phyloP scores from a whole-genome alignment of 30 jellyfish, hydroid and myxozoan species.

The Chrysaora quinquecirrha region DNA sequence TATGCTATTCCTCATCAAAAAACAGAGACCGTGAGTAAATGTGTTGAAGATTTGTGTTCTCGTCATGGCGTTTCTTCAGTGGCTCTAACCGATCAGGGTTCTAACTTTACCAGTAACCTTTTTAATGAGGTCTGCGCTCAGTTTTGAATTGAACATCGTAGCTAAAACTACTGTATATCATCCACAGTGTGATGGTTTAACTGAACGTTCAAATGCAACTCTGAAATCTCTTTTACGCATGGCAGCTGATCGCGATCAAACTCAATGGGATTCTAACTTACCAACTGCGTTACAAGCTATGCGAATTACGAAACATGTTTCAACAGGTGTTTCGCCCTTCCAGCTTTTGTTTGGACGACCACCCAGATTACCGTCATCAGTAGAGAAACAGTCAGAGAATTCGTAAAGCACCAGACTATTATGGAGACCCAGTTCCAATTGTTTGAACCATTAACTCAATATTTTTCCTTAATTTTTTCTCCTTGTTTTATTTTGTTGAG shows the following conservation, averaged over 20 bases:
- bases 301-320: not conserved
- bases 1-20: conserved; percentile 21
- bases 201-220: conserved; percentile 44
- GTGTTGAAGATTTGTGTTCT: conserved; percentile 20
- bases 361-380: conserved; percentile 20
- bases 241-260: conserved; percentile 4
- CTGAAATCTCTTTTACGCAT: not conserved
- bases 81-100: conserved; percentile 37
- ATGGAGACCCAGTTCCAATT: not conserved
- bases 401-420: not conserved
- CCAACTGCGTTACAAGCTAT: not conserved
- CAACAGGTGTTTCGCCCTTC: conserved; percentile 16
- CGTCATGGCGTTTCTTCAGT: conserved; percentile 27
- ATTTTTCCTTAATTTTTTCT: too few species aligned
- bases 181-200: conserved; percentile 33
- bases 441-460: not conserved
- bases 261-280: conserved; percentile 6
- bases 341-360: conserved; percentile 13
- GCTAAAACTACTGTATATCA: conserved; percentile 44
- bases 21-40: not conserved
- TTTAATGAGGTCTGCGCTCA: conserved; percentile 10
- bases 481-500: too few species aligned
- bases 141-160: conserved; percentile 13
- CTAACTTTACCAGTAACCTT: not conserved
- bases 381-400: not conserved